phyloP scores from a whole-genome alignment of 2,888 invertebrate genomes.

The Erpobdella octoculata region DNA sequence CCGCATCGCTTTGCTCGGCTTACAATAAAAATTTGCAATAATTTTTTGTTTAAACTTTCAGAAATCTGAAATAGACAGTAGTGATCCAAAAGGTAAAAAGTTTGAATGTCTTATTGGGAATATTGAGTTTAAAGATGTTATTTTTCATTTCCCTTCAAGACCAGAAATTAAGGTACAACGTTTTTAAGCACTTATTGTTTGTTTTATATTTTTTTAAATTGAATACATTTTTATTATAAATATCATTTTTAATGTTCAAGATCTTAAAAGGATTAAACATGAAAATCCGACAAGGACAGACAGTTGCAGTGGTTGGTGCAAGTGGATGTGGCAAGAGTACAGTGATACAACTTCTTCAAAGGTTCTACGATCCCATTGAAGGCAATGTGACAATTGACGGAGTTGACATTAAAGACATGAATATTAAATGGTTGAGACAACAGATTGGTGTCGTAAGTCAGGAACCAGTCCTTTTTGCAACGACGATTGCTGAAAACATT shows the following conservation, averaged over 20 bases:
- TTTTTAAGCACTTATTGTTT: too few relatives aligned
- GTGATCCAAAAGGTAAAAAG: constrained; percentile 60
- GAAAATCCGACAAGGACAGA: constrained; percentile 46
- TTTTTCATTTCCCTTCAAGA: constrained; percentile 71
- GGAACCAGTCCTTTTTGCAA: constrained; percentile 61
- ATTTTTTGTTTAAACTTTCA: too few relatives aligned
- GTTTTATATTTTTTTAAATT: too few relatives aligned
- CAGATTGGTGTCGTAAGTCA: constrained; percentile 52
- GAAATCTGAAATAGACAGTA: constrained; percentile 58
- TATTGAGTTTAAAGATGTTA: constrained; percentile 63
- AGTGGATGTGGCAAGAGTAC: constrained; percentile 87
- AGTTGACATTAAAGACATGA: constrained; percentile 52
- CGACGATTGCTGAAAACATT: constrained; percentile 57
- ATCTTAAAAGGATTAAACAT: constrained; percentile 53
- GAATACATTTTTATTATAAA: too few relatives aligned
- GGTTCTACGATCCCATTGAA: constrained; percentile 63
- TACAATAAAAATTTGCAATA: too few relatives aligned
- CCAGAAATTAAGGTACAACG: constrained; percentile 27
- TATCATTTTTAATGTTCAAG: constrained; percentile 46
- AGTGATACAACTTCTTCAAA: constrained; percentile 70
- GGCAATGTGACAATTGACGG: constrained; percentile 53
- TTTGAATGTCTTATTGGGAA: constrained; percentile 60
- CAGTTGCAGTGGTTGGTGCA: constrained; percentile 56
- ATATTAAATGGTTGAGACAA: constrained; percentile 54
- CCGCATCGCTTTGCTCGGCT: too few relatives aligned